phyloP scores from a whole-genome alignment of 2,888 invertebrate species.

The Megaustenia siamemsis region DNA sequence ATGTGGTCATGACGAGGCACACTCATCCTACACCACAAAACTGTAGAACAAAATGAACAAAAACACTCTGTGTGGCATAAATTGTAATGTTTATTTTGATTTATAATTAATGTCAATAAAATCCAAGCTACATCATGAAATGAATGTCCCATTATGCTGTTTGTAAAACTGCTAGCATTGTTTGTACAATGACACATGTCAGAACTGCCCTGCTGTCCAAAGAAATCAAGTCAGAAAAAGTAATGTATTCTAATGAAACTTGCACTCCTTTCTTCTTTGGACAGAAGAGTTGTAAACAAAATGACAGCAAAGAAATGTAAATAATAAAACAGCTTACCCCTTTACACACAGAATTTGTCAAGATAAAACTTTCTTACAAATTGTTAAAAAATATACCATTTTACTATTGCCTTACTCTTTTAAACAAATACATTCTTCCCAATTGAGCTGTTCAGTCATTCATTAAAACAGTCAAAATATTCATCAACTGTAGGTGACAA shows the following conservation, averaged over 20 bases:
- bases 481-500: background rate
- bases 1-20: no score
- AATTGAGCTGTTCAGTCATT: background rate
- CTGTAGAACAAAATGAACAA: background rate
- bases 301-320: background rate
- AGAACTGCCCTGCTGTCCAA: background rate
- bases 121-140: slow-evolving; percentile 30
- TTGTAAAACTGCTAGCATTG: slow-evolving; percentile 21
- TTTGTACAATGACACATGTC: slow-evolving; percentile 17
- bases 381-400: background rate
- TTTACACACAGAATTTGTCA: slow-evolving; percentile 19
- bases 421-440: background rate
- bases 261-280: background rate
- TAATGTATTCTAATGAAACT: no score
- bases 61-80: slow-evolving; percentile 1
- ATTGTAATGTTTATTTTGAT: slow-evolving; percentile 40
- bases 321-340: background rate
- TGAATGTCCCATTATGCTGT: slow-evolving; percentile 23
- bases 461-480: background rate
- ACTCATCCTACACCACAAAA: background rate
- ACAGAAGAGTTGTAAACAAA: background rate
- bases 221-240: background rate
- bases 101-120: slow-evolving; percentile 15
- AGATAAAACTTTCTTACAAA: background rate
- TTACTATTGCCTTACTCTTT: background rate